A percentile compares a stretch with the other conserved stretches of the same genome.
Evolutionary conservation across 2,797 vertebrate genomes (phyloP).

Genomic region (Silurus aristotelis): DNA sequence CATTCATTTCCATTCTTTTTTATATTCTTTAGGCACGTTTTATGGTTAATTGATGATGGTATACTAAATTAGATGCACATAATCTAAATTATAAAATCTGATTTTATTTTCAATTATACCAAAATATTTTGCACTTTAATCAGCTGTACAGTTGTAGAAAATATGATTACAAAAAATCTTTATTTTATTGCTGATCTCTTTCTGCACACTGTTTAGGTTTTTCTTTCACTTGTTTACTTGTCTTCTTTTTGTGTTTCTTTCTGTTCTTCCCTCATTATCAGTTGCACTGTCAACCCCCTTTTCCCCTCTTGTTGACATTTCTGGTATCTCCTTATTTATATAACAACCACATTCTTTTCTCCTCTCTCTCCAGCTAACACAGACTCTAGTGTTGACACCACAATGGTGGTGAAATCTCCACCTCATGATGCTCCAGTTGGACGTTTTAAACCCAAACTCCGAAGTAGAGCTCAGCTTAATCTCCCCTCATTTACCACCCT

Average conservation of each 20-base stretch:
- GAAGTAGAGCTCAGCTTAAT: neutral
- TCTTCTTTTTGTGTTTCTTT: neutral
- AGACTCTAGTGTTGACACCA: conserved; percentile 3
- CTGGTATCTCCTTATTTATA: neutral
- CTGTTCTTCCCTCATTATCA: too few relatives aligned
- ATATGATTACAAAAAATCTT: neutral
- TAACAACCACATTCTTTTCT: neutral
- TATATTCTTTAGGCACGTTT: too few relatives aligned
- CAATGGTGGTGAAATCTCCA: conserved; percentile 18
- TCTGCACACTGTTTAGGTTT: neutral
- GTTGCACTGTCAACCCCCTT: neutral
- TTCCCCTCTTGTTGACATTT: too few relatives aligned
- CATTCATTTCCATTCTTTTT: too few relatives aligned
- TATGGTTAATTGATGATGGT: too few relatives aligned
- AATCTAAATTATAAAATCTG: too few relatives aligned
- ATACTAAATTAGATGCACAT: too few relatives aligned
- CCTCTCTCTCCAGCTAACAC: conserved; percentile 9
- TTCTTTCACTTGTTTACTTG: neutral
- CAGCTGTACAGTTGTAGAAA: neutral
- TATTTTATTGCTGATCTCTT: neutral
- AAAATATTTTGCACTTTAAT: too few relatives aligned
- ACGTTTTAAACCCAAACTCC: conserved; percentile 12
- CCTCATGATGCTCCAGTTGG: conserved; percentile 24
- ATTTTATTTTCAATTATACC: too few relatives aligned
- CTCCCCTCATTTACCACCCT: conserved; percentile 1